These are phyloP conservation scores for Pristionchus arcanus DNA, from an alignment of 2,888 invertebrate species.

Conservation along the genomic window DNA sequence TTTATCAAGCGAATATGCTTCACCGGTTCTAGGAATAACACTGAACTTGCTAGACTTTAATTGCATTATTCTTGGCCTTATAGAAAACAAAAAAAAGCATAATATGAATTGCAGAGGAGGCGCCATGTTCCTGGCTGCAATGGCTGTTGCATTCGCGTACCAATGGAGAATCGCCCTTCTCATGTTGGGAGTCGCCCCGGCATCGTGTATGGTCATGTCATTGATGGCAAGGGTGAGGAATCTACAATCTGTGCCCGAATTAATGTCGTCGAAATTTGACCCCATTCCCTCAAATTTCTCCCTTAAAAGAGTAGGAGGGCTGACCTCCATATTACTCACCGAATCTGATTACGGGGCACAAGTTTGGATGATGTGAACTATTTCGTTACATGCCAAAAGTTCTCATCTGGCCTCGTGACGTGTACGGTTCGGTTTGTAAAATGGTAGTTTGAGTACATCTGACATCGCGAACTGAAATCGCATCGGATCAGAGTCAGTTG, in stretches of 20 bases:
- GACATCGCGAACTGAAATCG: no score
- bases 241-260: neutral
- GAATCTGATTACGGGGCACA: neutral
- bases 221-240: constrained; percentile 67
- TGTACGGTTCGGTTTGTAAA: no score
- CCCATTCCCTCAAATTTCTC: no score
- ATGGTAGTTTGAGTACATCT: no score
- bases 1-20: neutral
- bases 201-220: constrained; percentile 71
- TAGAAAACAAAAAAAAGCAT: no score
- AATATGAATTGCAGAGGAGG: constrained; percentile 55
- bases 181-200: constrained; percentile 73
- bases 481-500: no score
- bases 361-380: no score
- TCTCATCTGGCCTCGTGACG: no score
- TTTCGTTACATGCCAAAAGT: no score
- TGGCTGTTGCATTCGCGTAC: constrained; percentile 68
- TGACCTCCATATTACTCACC: neutral
- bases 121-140: constrained; percentile 68
- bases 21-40: neutral
- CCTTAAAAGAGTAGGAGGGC: neutral
- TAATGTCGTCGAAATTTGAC: no score
- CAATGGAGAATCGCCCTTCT: constrained; percentile 72
- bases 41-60: neutral
- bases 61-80: neutral